Conservation (phyloP, 2,113 vertebrate species). For the Azemiops feae region DNA sequence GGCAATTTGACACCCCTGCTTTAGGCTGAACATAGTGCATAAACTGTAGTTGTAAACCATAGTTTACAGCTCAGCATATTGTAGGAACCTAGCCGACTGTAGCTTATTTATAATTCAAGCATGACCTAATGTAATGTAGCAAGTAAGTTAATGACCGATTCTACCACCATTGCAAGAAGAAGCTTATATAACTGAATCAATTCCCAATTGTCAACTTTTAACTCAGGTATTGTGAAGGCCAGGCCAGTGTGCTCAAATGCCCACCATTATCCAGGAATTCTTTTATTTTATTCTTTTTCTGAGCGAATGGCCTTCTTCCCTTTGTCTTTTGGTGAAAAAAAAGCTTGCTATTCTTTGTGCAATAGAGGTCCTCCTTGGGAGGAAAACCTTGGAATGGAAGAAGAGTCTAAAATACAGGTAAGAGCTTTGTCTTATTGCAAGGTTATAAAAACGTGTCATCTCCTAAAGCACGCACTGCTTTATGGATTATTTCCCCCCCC, state of each 20-base stretch:
- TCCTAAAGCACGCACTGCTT: not conserved
- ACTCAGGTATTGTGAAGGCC: not conserved
- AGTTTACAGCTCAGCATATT: not conserved
- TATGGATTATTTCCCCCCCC: not conserved
- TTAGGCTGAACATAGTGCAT: not conserved
- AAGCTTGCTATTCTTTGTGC: not conserved
- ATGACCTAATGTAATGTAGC: not conserved
- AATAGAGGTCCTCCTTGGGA: not conserved
- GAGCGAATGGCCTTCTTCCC: not conserved
- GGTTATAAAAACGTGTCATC: not conserved
- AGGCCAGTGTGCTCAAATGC: not conserved
- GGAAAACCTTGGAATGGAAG: not conserved
- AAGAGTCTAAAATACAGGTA: not conserved
- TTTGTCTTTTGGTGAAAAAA: not conserved
- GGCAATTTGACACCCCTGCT: no score
- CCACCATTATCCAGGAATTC: not conserved
- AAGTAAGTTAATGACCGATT: not conserved
- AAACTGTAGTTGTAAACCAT: not conserved
- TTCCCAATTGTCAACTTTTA: not conserved
- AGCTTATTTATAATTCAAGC: not conserved
- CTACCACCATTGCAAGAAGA: not conserved
- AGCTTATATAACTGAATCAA: not conserved
- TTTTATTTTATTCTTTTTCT: not conserved
- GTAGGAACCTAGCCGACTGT: not conserved
- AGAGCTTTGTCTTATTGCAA: not conserved